Evolutionary conservation across 2,888 invertebrate species (phyloP), one percentile per base, ranked within the genome.

Genomic region (Octonoba sinensis): DNA sequence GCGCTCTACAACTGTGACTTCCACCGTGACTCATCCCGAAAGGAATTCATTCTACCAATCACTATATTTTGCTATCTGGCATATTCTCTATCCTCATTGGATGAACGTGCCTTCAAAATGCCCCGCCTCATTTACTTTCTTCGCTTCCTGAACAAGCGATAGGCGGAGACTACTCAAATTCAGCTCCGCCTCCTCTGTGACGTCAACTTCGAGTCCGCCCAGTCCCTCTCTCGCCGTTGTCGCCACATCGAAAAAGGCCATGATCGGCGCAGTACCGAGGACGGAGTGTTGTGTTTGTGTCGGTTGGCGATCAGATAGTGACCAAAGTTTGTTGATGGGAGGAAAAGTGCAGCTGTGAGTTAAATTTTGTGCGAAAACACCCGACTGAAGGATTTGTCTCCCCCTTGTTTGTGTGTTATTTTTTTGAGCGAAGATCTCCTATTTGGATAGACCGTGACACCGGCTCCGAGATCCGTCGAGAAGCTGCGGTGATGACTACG

Each of bases 11-110:
- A 49, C 57, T 66, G 57, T 66, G 47, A 59, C 36, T 74, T 59
- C 71, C 60, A 66, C 44, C 66, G 51, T 73, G 79, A 73, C 72
- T 79, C 78, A 78, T 78, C 59, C 57, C 71, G 72, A 59, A 46
- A 56, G 36, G 65, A 15, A n/a, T 20, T 27, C 64, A 36, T 57
- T 66, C 66, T 44, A 66, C 78, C 78, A 79, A 79, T 79, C 78
- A 67, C 22, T 18, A 57, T 24, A 36, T 22, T 59, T 22, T 8
- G 20, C 49, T 13, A 47, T 59, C 24, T 60, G 1, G 18, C 64
- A 59, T 27, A 24, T 47, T 46, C 27, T 57, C 18, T 6, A 36
- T 24, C 44, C 44, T 60, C 36, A 81, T 81, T 81, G 79, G 79
- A 47, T 27, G 24, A 56, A 51, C 18, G 60, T 15, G 20, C 51